Percentiles rank a stretch among this genome's conserved stretches.
phyloP scores from a whole-genome alignment of 1,140 invertebrate species.

The Carposina sasakii region DNA sequence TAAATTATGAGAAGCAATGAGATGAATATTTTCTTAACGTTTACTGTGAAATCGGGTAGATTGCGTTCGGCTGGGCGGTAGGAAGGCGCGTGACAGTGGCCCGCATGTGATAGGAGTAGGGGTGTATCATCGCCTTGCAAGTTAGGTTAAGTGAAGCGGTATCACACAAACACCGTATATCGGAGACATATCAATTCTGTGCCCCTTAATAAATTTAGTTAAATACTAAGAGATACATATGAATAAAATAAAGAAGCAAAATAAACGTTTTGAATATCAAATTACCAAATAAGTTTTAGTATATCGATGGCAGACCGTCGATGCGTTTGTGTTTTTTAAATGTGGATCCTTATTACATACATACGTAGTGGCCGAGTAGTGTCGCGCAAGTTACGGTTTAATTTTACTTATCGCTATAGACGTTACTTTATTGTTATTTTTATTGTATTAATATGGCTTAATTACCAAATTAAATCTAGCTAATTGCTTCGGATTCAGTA shows the following conservation, averaged over 20 bases:
- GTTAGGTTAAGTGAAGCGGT: slow-evolving; percentile 71
- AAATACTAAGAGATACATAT: slow-evolving; percentile 71
- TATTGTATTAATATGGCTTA: slow-evolving; percentile 63
- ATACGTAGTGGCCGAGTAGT: slow-evolving; percentile 58
- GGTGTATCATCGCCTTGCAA: slow-evolving; percentile 71
- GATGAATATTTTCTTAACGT: slow-evolving; percentile 43
- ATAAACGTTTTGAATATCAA: slow-evolving; percentile 65
- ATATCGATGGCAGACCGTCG: slow-evolving; percentile 42
- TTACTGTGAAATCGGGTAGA: slow-evolving; percentile 51
- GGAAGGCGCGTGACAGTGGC: slow-evolving; percentile 62
- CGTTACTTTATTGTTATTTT: slow-evolving; percentile 50
- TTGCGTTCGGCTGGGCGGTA: slow-evolving; percentile 37
- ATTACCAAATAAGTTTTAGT: slow-evolving; percentile 66
- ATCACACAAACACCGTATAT: slow-evolving; percentile 73
- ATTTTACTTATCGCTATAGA: slow-evolving; percentile 47
- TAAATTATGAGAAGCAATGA: slow-evolving; percentile 16
- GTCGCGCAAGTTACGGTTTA: slow-evolving; percentile 50
- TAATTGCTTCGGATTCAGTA: slow-evolving; percentile 66
- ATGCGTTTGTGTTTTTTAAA: slow-evolving; percentile 44
- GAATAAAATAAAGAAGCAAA: slow-evolving; percentile 66
- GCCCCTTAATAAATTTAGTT: slow-evolving; percentile 72
- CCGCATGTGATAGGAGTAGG: slow-evolving; percentile 70
- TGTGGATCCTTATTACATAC: slow-evolving; percentile 37
- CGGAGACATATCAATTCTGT: slow-evolving; percentile 75
- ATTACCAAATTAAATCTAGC: slow-evolving; percentile 65